Conservation (phyloP, 1,140 invertebrate species). For the Berghia stephanieae region DNA sequence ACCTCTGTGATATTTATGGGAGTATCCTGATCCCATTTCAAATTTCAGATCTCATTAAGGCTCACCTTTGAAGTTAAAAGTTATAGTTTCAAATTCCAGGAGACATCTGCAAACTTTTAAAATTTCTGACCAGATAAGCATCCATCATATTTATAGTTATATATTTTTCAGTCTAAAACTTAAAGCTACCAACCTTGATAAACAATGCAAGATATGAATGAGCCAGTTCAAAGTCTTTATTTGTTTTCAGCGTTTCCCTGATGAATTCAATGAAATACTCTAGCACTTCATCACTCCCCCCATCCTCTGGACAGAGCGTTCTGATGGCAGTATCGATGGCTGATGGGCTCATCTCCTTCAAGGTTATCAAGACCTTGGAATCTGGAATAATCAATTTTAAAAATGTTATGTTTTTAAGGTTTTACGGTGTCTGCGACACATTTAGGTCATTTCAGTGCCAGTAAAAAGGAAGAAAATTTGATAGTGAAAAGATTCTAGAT, state of each 20-base stretch:
- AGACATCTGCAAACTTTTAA: neutral
- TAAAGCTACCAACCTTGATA: slow-evolving; percentile 74
- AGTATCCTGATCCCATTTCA: too few relatives aligned
- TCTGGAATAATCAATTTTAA: slow-evolving; percentile 36
- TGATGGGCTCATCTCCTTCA: slow-evolving; percentile 86
- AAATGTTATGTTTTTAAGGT: too few relatives aligned
- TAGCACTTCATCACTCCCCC: slow-evolving; percentile 77
- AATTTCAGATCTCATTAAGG: neutral
- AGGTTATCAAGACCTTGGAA: slow-evolving; percentile 72
- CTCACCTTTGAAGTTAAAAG: neutral
- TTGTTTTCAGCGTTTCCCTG: slow-evolving; percentile 76
- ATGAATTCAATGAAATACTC: slow-evolving; percentile 84
- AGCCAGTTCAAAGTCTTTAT: slow-evolving; percentile 88
- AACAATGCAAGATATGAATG: slow-evolving; percentile 92
- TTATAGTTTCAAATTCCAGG: neutral
- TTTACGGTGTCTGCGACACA: too few relatives aligned
- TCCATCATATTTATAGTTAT: neutral
- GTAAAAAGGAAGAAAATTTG: too few relatives aligned
- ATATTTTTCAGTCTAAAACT: neutral
- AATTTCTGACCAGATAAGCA: neutral
- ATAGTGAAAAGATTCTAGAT: neutral
- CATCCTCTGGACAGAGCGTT: slow-evolving; percentile 77
- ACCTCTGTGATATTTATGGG: too few relatives aligned
- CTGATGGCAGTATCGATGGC: slow-evolving; percentile 90
- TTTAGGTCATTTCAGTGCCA: too few relatives aligned